Percentiles rank a stretch among this genome's conserved stretches.
Conservation (phyloP, 1,140 invertebrate genomes). For the Apis dorsata region DNA sequence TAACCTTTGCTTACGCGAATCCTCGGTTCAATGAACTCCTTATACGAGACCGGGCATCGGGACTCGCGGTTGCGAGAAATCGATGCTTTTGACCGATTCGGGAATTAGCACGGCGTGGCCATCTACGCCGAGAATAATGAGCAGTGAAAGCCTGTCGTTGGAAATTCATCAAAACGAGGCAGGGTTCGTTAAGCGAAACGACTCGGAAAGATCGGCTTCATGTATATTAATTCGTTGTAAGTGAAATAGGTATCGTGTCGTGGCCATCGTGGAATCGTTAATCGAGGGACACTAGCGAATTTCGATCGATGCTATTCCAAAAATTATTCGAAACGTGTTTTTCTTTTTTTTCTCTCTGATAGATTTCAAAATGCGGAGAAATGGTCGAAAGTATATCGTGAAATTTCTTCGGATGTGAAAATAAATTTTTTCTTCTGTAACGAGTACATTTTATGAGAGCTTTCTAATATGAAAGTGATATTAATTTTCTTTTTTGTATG, state of each 20-base stretch:
- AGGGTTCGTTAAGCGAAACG: conserved; percentile 31
- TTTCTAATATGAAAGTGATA: too few relatives aligned
- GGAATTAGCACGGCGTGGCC: conserved; percentile 39
- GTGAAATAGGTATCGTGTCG: conserved; percentile 12
- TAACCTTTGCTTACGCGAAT: neutral
- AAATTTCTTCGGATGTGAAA: too few relatives aligned
- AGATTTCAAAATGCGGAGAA: too few relatives aligned
- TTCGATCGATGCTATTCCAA: neutral
- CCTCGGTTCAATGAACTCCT: conserved; percentile 12
- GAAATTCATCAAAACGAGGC: conserved; percentile 40
- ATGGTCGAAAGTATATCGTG: too few relatives aligned
- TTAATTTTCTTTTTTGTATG: too few relatives aligned
- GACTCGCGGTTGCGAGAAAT: conserved; percentile 20
- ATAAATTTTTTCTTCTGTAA: too few relatives aligned
- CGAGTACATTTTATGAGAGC: too few relatives aligned
- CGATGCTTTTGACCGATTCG: conserved; percentile 8
- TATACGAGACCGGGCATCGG: conserved; percentile 2
- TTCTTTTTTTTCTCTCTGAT: too few relatives aligned
- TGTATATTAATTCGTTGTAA: conserved; percentile 37
- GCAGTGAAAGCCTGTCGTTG: conserved; percentile 46
- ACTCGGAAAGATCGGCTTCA: conserved; percentile 15
- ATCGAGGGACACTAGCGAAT: neutral
- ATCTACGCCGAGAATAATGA: conserved; percentile 47
- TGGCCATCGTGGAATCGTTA: neutral
- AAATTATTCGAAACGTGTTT: too few relatives aligned